Percentiles rank a stretch among this genome's conserved stretches.
These are phyloP conservation scores for Archips xylosteana DNA, from an alignment of 2,888 invertebrate genomes.

Conservation along the genomic window DNA sequence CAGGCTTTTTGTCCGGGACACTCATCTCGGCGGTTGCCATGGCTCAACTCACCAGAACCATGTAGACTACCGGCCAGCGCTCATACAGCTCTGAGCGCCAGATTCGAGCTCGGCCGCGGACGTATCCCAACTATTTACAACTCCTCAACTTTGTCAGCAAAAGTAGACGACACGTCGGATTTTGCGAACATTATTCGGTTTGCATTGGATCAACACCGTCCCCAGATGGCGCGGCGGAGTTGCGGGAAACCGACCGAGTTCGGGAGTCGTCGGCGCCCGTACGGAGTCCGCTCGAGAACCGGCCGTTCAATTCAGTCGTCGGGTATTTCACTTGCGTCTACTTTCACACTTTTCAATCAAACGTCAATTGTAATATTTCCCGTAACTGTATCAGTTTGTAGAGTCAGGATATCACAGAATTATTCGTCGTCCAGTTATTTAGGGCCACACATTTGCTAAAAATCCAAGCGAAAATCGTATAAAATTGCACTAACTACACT, in stretches of 20 bases:
- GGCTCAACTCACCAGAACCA: constrained; percentile 77
- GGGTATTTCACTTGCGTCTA: constrained; percentile 61
- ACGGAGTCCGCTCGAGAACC: constrained; percentile 48
- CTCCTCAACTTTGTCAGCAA: constrained; percentile 65
- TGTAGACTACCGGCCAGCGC: constrained; percentile 57
- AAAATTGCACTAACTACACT: constrained; percentile 71
- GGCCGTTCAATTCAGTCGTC: constrained; percentile 57
- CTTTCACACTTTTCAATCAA: constrained; percentile 69
- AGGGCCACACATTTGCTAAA: constrained; percentile 57
- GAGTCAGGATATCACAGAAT: constrained; percentile 64
- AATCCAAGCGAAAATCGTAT: constrained; percentile 65
- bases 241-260: constrained; percentile 55
- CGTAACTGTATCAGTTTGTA: constrained; percentile 57
- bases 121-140: constrained; percentile 53
- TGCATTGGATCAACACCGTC: constrained; percentile 65
- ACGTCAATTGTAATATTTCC: constrained; percentile 67
- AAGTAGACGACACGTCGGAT: constrained; percentile 77
- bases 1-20: constrained; percentile 87
- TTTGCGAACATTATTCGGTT: constrained; percentile 66
- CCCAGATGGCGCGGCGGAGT: constrained; percentile 73
- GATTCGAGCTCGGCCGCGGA: constrained; percentile 22
- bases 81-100: constrained; percentile 41
- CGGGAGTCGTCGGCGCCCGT: constrained; percentile 58
- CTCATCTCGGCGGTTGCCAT: constrained; percentile 86
- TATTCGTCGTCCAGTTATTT: constrained; percentile 56